Evolutionary conservation across 2,888 invertebrate species (phyloP).

Genomic region (Notodonta ziczac): DNA sequence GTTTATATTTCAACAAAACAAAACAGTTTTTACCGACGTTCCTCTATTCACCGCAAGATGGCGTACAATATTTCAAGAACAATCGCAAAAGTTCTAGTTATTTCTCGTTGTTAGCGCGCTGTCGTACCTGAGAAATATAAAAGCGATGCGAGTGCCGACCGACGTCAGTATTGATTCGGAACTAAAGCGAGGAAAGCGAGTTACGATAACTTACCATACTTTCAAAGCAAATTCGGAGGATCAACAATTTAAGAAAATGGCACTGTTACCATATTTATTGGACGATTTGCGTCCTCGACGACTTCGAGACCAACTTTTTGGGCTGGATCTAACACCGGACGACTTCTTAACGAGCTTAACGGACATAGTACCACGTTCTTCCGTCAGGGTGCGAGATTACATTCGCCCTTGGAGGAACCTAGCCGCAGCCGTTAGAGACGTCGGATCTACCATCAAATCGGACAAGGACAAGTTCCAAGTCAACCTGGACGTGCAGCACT

Average conservation of each 20-base stretch:
- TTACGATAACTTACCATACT: neutral
- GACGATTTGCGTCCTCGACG: conserved; percentile 65
- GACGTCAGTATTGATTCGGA: conserved; percentile 39
- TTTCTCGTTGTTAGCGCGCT: conserved; percentile 11
- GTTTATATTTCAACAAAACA: neutral
- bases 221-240: conserved; percentile 50
- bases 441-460: conserved; percentile 81
- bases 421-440: conserved; percentile 69
- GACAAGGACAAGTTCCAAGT: conserved; percentile 87
- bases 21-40: conserved; percentile 13
- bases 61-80: conserved; percentile 19
- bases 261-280: conserved; percentile 68
- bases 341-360: conserved; percentile 65
- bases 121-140: conserved; percentile 45
- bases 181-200: conserved; percentile 20
- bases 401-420: conserved; percentile 73
- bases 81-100: conserved; percentile 29
- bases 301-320: conserved; percentile 69
- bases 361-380: conserved; percentile 64
- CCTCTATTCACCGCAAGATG: conserved; percentile 30
- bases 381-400: conserved; percentile 56
- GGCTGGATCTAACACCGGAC: conserved; percentile 64
- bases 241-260: too few relatives aligned
- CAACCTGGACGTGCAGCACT: conserved; percentile 91
- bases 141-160: conserved; percentile 41